Base-by-base conservation (phyloP, 2,888 invertebrate genomes). In the Ctena decussata region DNA sequence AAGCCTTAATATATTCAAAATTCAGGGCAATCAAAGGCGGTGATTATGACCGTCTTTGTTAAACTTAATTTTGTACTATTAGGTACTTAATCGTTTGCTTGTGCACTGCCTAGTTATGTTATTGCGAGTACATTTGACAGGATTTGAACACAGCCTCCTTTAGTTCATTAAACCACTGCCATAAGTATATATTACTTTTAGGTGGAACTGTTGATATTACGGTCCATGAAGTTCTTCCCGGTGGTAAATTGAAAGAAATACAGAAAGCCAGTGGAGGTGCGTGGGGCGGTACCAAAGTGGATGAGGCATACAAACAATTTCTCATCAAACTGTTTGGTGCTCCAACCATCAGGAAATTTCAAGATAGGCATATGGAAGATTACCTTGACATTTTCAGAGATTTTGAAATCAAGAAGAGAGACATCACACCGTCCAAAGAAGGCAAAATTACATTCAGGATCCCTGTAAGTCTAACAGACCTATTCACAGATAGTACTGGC, bases 281-380 rank as follows among this genome's bases (percentile, higher is more conserved):
- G 35, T 86, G 84, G 83, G 86, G 86, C 27, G 86, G 86, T 8
- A 86, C 86, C 0, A 78, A 78, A 35, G 76, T 86, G 0, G 78
- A 79, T 53, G 78, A 79, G 11, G 32, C 44, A 2, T 79, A 71
- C 46, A 49, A 15, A 24, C 60, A 71, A 11, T 86, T 86, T 49
- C 21, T 80, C 11, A 70, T 75, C 39, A 80, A 74, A 53, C 75
- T 80, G 12, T 57, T 80, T 27, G 71, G 75, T 39, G 24, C 39
- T 12, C 24, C 32, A 0, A 65, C 46, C n/a, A 77, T 82, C 18
- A 15, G 24, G 53, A 46, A 18, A 71, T 84, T 84, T 39, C 44
- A 76, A 35, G 76, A 72, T 11, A 70, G 44, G 24, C n/a, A 79
- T 15, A 71, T 80, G 76, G 83, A 84, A 49, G 83, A 84, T 37